phyloP scores from a whole-genome alignment of 2,797 vertebrate species.

The Hozukius guyotensis region DNA sequence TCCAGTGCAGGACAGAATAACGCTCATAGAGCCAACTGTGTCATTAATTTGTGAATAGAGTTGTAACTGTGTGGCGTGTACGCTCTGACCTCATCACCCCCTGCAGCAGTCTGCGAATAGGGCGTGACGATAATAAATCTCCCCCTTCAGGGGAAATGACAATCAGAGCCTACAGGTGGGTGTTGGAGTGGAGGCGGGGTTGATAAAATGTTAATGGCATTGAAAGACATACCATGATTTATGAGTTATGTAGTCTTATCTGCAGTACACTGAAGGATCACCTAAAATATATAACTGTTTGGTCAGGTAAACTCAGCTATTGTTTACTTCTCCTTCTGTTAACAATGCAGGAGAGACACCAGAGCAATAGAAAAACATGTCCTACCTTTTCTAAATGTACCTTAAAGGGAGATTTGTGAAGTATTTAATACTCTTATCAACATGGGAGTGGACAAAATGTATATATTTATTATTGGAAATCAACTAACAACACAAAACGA shows the following conservation, averaged over 20 bases:
- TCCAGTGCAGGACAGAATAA: neutral
- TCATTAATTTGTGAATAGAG: slow-evolving; percentile 18
- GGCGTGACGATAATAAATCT: neutral
- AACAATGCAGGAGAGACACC: neutral
- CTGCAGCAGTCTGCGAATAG: neutral
- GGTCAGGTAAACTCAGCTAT: neutral
- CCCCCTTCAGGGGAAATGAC: neutral
- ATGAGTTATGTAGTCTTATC: neutral
- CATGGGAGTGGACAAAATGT: too few species aligned
- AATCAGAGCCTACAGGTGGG: slow-evolving; percentile 17
- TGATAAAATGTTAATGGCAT: slow-evolving; percentile 23
- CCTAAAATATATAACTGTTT: neutral
- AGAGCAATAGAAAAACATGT: too few species aligned
- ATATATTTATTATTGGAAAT: too few species aligned
- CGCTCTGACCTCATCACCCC: slow-evolving; percentile 19
- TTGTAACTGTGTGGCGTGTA: neutral
- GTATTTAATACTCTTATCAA: too few species aligned
- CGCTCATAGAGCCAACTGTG: neutral
- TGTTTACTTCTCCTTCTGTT: neutral
- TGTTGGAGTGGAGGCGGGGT: slow-evolving; percentile 9
- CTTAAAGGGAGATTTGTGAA: too few species aligned
- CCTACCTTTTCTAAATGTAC: too few species aligned
- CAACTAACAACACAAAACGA: too few species aligned
- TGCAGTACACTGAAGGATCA: neutral
- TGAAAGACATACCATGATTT: neutral